phyloP scores from a whole-genome alignment of 2,113 vertebrate genomes.

The Chaetorhynchus papuensis region DNA sequence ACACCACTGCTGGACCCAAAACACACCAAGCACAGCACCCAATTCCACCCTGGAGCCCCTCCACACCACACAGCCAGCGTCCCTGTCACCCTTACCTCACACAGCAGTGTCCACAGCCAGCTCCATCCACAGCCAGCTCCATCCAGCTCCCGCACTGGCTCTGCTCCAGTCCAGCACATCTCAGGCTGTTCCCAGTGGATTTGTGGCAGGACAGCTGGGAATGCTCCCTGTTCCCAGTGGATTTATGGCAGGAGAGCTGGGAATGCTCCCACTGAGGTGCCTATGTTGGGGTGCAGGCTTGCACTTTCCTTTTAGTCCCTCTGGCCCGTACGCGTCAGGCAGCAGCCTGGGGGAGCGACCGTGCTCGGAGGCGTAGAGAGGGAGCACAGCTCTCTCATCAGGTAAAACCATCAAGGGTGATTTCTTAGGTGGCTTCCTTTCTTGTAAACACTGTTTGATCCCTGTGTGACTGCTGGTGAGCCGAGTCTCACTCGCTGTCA shows the following conservation, averaged over 20 bases:
- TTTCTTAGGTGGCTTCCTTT: conserved; percentile 27
- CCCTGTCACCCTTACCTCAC: not conserved
- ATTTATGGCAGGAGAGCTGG: not conserved
- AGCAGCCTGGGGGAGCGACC: not conserved
- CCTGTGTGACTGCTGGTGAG: not conserved
- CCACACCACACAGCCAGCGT: rapidly evolving
- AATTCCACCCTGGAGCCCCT: not conserved
- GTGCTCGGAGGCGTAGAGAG: not conserved
- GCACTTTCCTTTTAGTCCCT: rapidly evolving
- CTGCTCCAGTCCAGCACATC: rapidly evolving
- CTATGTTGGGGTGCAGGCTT: rapidly evolving
- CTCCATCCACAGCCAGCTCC: not conserved
- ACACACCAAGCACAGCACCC: not conserved
- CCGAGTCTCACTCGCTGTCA: rapidly evolving
- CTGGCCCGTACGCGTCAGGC: rapidly evolving
- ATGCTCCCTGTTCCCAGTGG: not conserved
- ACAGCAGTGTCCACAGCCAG: not conserved
- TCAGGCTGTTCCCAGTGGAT: rapidly evolving
- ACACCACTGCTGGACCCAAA: not conserved
- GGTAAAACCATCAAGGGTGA: not conserved
- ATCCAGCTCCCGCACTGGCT: not conserved
- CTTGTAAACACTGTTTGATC: conserved; percentile 12
- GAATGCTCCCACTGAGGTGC: not conserved
- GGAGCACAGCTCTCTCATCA: not conserved
- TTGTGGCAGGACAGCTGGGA: not conserved